These are phyloP conservation scores for Mola mola DNA, from an alignment of 2,113 vertebrate species.

Conservation along the genomic window DNA sequence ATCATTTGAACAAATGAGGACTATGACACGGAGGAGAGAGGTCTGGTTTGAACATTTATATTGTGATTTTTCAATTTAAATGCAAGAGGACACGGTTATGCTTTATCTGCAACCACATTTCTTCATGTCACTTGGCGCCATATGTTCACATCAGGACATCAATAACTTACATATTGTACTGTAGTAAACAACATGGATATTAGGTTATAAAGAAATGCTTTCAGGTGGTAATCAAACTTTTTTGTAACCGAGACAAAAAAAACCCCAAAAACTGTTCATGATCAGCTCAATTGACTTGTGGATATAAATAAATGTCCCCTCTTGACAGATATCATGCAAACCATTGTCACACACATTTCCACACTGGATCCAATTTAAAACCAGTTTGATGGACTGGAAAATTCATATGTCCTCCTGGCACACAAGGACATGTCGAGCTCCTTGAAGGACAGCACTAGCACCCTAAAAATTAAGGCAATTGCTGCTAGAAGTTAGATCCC, in stretches of 20 bases:
- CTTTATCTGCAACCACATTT: constrained; percentile 52
- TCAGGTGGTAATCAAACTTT: constrained; percentile 14
- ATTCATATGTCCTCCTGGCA: constrained; percentile 42
- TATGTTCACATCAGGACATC: constrained; percentile 73
- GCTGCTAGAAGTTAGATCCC: constrained; percentile 36
- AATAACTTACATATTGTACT: constrained; percentile 80
- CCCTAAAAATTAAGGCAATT: constrained; percentile 51
- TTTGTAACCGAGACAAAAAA: constrained; percentile 18
- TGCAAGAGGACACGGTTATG: constrained; percentile 73
- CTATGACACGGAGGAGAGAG: constrained; percentile 36
- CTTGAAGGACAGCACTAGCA: constrained; percentile 42
- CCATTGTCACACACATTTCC: constrained; percentile 11
- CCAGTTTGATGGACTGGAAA: constrained; percentile 23
- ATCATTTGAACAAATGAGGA: constrained; percentile 42
- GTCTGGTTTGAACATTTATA: constrained; percentile 81
- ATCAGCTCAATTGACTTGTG: not conserved
- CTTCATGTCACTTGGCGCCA: constrained; percentile 62
- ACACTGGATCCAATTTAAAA: constrained; percentile 22
- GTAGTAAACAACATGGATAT: constrained; percentile 69
- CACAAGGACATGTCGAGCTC: constrained; percentile 2
- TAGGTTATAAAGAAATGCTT: constrained; percentile 51
- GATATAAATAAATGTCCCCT: constrained; percentile 3
- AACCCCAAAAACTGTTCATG: constrained; percentile 8
- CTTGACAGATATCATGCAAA: not conserved
- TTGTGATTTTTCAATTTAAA: constrained; percentile 79